Base-by-base conservation (phyloP, 1,140 invertebrate species). In the Uloborus diversus region DNA sequence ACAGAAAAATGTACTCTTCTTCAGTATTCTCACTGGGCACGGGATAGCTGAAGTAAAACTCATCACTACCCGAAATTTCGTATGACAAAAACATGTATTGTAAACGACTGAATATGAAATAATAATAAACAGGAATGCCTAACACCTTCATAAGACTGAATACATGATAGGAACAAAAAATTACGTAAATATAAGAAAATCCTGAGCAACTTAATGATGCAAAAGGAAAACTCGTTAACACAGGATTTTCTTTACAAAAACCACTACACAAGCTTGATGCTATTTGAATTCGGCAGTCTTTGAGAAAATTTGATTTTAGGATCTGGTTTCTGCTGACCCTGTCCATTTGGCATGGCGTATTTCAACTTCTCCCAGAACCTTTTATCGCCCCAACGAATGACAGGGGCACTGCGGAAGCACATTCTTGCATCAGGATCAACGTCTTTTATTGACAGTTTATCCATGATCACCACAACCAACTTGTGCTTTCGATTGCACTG, bases 311-410 rank as follows among this genome's bases (percentile, higher is more conserved):
- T 30, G 27, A 65, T 37, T 76, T 64, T 65, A 4, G 71, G 75
- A 47, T 59, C 20, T 2, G 20, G 27, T 3, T 28, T 20, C 23
- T 61, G 23, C 13, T 53, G 33, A 3, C 47, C 53, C 61, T 56
- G 64, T 27, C 37, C 62, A 14, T 96, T 94, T n/a, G 96, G 96
- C 85, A 97, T 87, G 30, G 94, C 94, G 86, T 94, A 97, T 79
- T 92, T 91, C 47, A 98, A 88, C 87, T 97, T 97, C 85, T 96
- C 94, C 96, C 95, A 98, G 86, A 98, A 97, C 47, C 94, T 87
- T 85, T 94, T 95, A 84, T 97, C 95, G 62, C 94, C 94, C 81
- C 71, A 80, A 20, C 66, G 59, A 59, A 81, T 75, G 23, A 84
- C 57, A 4, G 79, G 73, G 13, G 81, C 68, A 35, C 56, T 80